phyloP scores from a whole-genome alignment of 2,888 invertebrate species.

The Eupithecia vulgata region DNA sequence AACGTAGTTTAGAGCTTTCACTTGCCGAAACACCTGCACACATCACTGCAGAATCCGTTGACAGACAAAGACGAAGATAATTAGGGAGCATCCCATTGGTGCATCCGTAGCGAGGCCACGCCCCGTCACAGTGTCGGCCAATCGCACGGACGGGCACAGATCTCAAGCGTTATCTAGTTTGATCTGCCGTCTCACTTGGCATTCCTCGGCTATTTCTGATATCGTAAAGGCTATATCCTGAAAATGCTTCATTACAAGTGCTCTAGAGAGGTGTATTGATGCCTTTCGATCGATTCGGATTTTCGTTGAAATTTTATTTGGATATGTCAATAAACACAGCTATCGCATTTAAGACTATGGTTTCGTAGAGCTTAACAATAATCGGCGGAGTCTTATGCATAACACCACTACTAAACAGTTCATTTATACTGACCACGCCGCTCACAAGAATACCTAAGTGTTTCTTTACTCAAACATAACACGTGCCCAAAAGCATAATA shows the following conservation, averaged over 20 bases:
- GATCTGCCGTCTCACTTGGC: conserved; percentile 82
- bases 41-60: conserved; percentile 71
- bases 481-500: conserved; percentile 37
- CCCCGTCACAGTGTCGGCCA: conserved; percentile 71
- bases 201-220: conserved; percentile 71
- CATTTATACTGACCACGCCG: conserved; percentile 21
- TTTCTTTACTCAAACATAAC: conserved; percentile 27
- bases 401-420: background rate
- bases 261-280: background rate
- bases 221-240: conserved; percentile 46
- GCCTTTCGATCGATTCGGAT: background rate
- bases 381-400: background rate
- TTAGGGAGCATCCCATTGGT: conserved; percentile 83
- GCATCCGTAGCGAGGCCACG: conserved; percentile 82
- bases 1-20: conserved; percentile 18
- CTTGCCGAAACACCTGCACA: conserved; percentile 58
- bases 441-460: conserved; percentile 38
- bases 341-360: conserved; percentile 5
- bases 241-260: background rate
- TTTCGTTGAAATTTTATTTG: background rate
- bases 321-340: background rate
- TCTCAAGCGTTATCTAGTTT: conserved; percentile 83
- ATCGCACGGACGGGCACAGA: conserved; percentile 77
- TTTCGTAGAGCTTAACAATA: conserved; percentile 3
- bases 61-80: conserved; percentile 85